Evolutionary conservation across 2,888 invertebrate species (phyloP).

Genomic region (Epirrhoe alternata): DNA sequence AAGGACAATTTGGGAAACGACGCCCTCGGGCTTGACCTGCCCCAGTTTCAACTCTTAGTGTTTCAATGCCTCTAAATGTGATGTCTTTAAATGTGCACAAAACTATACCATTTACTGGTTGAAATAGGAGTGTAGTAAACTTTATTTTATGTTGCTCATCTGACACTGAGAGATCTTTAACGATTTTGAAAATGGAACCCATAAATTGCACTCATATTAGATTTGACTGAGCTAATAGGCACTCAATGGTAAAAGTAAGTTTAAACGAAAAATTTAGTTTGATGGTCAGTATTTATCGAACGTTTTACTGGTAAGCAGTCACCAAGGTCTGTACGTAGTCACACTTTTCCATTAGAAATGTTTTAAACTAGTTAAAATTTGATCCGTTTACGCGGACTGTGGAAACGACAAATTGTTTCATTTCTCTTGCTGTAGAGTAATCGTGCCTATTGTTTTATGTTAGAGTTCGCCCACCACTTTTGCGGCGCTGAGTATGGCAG

Average conservation of each 20-base stretch:
- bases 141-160: not conserved
- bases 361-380: slow-evolving; percentile 1
- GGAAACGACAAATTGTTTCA: slow-evolving; percentile 54
- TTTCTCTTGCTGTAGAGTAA: slow-evolving; percentile 42
- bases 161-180: too few relatives aligned
- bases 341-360: not conserved
- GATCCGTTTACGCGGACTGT: slow-evolving; percentile 40
- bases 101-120: slow-evolving; percentile 12
- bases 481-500: slow-evolving; percentile 23
- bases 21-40: slow-evolving; percentile 25
- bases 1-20: slow-evolving; percentile 35
- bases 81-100: slow-evolving; percentile 27
- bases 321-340: not conserved
- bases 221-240: too few relatives aligned
- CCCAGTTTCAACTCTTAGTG: slow-evolving; percentile 28
- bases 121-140: not conserved
- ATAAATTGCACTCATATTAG: too few relatives aligned
- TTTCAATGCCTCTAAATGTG: slow-evolving; percentile 26
- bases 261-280: too few relatives aligned
- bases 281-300: too few relatives aligned
- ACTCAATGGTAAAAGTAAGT: too few relatives aligned
- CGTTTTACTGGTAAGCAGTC: too few relatives aligned
- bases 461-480: slow-evolving; percentile 35
- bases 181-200: too few relatives aligned
- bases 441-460: slow-evolving; percentile 43